Percentiles rank a stretch among this genome's conserved stretches.
Evolutionary conservation across 2,113 vertebrate species (phyloP).

Genomic region (Oryctolagus cuniculus): DNA sequence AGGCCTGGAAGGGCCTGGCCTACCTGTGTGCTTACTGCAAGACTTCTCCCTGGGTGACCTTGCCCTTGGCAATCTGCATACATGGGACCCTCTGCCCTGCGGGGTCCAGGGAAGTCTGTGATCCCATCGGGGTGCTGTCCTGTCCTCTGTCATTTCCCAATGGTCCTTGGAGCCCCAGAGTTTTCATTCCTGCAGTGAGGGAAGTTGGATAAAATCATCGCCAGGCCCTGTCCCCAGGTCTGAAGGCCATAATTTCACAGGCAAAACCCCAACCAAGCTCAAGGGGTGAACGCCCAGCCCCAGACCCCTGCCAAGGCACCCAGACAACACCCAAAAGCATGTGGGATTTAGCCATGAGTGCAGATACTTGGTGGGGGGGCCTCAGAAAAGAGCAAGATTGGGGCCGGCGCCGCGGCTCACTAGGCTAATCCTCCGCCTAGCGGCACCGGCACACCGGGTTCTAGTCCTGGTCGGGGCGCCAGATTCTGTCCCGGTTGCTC

Average conservation of each 20-base stretch:
- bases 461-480: no score
- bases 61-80: not conserved
- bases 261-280: not conserved
- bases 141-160: not conserved
- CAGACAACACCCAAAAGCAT: not conserved
- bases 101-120: not conserved
- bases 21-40: not conserved
- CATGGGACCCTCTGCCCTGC: not conserved
- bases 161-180: no score
- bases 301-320: not conserved
- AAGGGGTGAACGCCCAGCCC: not conserved
- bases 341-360: not conserved
- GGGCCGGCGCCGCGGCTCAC: no score
- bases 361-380: no score
- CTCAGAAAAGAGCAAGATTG: not conserved
- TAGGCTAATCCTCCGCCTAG: no score
- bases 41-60: not conserved
- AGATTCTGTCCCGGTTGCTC: no score
- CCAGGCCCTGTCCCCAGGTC: not conserved
- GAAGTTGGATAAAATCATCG: not conserved
- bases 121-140: not conserved
- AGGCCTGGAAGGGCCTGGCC: not conserved
- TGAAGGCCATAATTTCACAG: not conserved
- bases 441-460: no score
- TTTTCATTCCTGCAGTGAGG: not conserved